These are phyloP conservation scores for Pollenia griseotomentosa DNA, from an alignment of 2,888 invertebrate species.

Conservation along the genomic window DNA sequence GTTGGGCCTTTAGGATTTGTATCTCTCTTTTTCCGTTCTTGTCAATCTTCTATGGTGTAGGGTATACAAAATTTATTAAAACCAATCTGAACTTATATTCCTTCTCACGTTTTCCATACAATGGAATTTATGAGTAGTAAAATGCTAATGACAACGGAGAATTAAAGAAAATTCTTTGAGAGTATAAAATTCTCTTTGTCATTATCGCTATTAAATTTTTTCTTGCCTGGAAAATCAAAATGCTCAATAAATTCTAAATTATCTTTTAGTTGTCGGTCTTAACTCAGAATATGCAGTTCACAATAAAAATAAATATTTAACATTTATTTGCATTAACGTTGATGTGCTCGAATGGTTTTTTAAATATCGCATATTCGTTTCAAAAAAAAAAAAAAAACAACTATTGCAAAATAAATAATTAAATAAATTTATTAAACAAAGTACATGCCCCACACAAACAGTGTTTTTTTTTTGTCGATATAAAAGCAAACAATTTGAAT, in stretches of 20 bases:
- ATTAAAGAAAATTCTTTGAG: conserved; percentile 35
- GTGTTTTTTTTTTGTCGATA: conserved; percentile 14
- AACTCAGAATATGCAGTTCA: conserved; percentile 63
- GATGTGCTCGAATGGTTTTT: conserved; percentile 40
- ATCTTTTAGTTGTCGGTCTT: conserved; percentile 69
- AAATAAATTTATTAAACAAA: conserved; percentile 29
- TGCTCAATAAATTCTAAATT: conserved; percentile 60
- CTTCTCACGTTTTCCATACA: conserved; percentile 6
- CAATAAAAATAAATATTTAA: conserved; percentile 38
- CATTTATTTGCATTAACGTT: neutral
- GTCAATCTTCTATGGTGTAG: too few species aligned
- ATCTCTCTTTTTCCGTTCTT: too few species aligned
- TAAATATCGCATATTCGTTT: neutral
- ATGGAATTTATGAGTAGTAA: neutral
- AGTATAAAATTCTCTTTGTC: conserved; percentile 17
- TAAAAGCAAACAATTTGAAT: conserved; percentile 16
- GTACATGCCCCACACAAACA: neutral
- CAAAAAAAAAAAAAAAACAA: conserved; percentile 11
- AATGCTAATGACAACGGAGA: conserved; percentile 11
- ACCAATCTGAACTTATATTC: too few species aligned
- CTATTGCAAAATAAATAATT: conserved; percentile 7
- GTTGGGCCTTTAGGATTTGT: too few species aligned
- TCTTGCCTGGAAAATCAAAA: conserved; percentile 30
- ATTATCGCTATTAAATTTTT: conserved; percentile 28
- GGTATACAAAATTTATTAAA: too few species aligned